Base-by-base conservation (phyloP, 1,140 invertebrate species). In the Telenomus remus region DNA sequence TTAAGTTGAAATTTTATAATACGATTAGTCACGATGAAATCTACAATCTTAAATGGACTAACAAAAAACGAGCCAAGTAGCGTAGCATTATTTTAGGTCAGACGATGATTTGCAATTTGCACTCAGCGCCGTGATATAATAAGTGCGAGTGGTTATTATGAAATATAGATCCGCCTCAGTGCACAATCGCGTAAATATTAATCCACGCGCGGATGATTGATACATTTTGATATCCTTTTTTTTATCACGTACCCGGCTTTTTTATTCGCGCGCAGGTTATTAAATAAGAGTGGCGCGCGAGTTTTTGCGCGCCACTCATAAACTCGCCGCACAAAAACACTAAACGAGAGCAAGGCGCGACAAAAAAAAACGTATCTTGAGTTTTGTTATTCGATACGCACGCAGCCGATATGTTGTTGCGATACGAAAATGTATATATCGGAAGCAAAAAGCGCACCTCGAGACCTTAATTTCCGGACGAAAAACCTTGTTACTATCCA, bases 401-500 rank as follows among this genome's bases (percentile, higher is more conserved):
- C 12, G 27, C 55, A 27, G 0, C 11, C 49, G 50, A 54, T 63
- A 54, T 37, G 10, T 27, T 39, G 0, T 4, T 4, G 16, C 27
- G 27, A 44, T 59, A 68, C 51, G 54, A 68, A 68, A 68, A 68
- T 57, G 37, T 39, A 11, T 39, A n/a, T n/a, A n/a, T n/a, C 3
- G n/a, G 37, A n/a, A n/a, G n/a, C n/a, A 39, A 39, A n/a, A 11
- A 27, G 42, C 27, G 6, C 57, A 15, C 27, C 42, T n/a, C 53
- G 57, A 54, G 54, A 27, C 51, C 56, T 71, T 71, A 71, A 71
- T 71, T 71, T 63, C 59, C 68, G 48, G 57, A 13, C n/a, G 10
- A 51, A 48, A 53, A 54, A 56, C 4, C 9, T n/a, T 13, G 34
- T 54, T 43, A 54, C 15, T 0, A 43, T 16, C 19, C 37, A 16